A percentile compares a stretch with the other conserved stretches of the same genome.
phyloP scores from a whole-genome alignment of 1,140 invertebrate species.

The Penaeus japonicus region DNA sequence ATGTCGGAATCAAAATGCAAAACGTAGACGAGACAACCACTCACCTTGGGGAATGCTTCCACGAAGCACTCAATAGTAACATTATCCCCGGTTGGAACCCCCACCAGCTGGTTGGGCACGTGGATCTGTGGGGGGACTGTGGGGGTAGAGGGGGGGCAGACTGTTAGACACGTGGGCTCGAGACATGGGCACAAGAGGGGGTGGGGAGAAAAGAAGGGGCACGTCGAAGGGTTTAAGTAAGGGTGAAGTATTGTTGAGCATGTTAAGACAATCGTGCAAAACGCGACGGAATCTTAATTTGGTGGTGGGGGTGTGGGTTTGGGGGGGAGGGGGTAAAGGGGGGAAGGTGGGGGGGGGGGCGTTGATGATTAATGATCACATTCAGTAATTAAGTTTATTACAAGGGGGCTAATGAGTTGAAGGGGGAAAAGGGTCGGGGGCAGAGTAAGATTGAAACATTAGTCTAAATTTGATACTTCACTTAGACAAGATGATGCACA shows the following conservation, averaged over 20 bases:
- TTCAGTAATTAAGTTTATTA: too few species aligned
- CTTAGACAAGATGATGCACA: too few species aligned
- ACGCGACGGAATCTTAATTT: too few species aligned
- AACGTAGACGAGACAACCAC: not conserved
- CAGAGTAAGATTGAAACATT: too few species aligned
- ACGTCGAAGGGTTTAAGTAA: not conserved
- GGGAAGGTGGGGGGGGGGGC: too few species aligned
- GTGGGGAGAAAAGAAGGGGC: not conserved
- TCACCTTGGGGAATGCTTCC: slow-evolving; percentile 45
- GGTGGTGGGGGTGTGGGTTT: not conserved
- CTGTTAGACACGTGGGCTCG: not conserved
- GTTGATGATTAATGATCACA: too few species aligned
- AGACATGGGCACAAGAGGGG: not conserved
- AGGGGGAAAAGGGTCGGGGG: too few species aligned
- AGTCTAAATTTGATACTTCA: too few species aligned
- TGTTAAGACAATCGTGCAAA: not conserved
- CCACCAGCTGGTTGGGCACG: slow-evolving; percentile 41
- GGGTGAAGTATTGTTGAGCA: not conserved
- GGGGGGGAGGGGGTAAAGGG: too few species aligned
- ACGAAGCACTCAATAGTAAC: slow-evolving; percentile 49
- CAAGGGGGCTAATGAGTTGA: too few species aligned
- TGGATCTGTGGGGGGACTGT: slow-evolving; percentile 45
- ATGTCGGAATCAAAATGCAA: too few species aligned
- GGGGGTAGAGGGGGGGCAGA: not conserved
- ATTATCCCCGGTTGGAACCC: slow-evolving; percentile 37